Conservation (phyloP, 2,797 vertebrate species). For the Apogon hyalosoma region DNA sequence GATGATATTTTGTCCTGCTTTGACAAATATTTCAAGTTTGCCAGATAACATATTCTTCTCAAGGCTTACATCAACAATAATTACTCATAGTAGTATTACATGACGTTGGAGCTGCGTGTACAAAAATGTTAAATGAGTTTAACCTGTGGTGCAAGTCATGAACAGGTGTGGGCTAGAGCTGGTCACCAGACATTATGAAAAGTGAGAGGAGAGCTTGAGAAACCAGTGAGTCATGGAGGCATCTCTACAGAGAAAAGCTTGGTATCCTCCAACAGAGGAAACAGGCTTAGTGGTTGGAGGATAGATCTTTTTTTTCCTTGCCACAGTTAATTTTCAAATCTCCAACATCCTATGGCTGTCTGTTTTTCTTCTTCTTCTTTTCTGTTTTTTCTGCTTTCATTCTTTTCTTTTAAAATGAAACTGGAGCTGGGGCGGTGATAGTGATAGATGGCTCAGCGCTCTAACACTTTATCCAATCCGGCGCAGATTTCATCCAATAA, state of each 20-base stretch:
- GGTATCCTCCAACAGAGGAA: constrained; percentile 77
- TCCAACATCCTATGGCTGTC: constrained; percentile 84
- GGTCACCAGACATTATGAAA: constrained; percentile 52
- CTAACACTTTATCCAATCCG: constrained; percentile 91
- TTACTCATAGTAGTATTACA: background rate
- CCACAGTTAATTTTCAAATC: constrained; percentile 87
- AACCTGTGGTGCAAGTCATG: constrained; percentile 15
- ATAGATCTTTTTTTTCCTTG: constrained; percentile 79
- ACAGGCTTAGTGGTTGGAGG: constrained; percentile 81
- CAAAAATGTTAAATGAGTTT: constrained; percentile 5
- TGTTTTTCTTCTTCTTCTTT: constrained; percentile 79
- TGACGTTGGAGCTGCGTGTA: background rate
- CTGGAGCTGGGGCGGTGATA: constrained; percentile 85
- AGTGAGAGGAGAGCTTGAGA: constrained; percentile 39
- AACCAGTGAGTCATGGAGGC: constrained; percentile 63
- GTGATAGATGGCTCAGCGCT: constrained; percentile 91
- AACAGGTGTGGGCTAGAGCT: constrained; percentile 47
- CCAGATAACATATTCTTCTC: background rate
- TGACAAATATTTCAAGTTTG: background rate
- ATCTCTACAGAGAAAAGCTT: constrained; percentile 73
- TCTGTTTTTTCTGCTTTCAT: constrained; percentile 79
- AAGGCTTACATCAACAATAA: constrained; percentile 4
- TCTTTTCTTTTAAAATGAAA: constrained; percentile 88
- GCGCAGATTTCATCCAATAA: constrained; percentile 92
- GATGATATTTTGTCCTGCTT: constrained; percentile 3